phyloP scores from a whole-genome alignment of 2,113 vertebrate genomes.

The Gorsachius goisagi region DNA sequence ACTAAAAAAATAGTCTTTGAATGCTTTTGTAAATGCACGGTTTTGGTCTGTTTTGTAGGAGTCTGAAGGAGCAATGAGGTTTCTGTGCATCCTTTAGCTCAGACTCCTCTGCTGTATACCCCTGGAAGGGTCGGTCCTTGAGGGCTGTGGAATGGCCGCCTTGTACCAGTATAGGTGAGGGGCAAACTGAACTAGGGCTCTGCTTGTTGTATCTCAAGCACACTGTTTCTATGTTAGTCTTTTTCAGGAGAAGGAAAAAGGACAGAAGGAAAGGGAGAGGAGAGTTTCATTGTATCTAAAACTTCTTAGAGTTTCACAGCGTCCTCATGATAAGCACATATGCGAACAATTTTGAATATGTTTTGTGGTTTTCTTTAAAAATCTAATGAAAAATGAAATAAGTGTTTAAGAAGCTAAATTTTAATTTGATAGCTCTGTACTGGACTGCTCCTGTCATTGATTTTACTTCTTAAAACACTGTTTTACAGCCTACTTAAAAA shows the following conservation, averaged over 20 bases:
- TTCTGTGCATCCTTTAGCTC: not conserved
- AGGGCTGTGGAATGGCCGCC: not conserved
- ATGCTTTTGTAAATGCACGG: accelerated
- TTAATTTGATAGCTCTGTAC: constrained; percentile 34
- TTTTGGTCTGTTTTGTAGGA: not conserved
- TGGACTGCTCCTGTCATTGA: constrained; percentile 31
- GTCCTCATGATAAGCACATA: not conserved
- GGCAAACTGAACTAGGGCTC: not conserved
- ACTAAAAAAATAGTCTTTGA: accelerated
- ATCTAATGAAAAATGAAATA: not conserved
- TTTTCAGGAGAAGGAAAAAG: not conserved
- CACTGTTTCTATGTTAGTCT: accelerated
- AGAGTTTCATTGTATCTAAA: not conserved
- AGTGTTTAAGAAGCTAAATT: constrained; percentile 21
- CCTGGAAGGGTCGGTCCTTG: not conserved
- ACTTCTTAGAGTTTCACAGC: not conserved
- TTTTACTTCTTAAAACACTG: constrained; percentile 61
- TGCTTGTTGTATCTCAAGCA: not conserved
- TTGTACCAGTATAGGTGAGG: accelerated
- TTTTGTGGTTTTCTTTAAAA: not conserved
- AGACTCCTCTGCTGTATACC: not conserved
- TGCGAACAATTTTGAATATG: not conserved
- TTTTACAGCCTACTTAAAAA: constrained; percentile 72
- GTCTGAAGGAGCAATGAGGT: not conserved
- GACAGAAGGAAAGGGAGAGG: not conserved